Base-by-base conservation (phyloP, 2,797 vertebrate species). In the Danio kyathit region DNA sequence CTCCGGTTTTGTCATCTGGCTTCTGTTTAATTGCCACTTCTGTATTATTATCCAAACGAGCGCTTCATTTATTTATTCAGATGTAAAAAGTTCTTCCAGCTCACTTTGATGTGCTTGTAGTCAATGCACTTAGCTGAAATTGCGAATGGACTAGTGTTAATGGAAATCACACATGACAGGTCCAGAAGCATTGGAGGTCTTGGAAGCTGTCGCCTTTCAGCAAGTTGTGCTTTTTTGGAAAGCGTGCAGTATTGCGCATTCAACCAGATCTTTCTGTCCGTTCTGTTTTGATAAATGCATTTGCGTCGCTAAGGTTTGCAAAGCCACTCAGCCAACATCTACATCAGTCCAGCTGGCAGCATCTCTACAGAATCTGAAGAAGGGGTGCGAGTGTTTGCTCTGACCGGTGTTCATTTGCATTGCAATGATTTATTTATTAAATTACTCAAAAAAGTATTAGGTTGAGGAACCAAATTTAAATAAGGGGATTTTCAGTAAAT, bases 41-140 rank as follows among this genome's bases (percentile, higher is more conserved):
- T 29, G 48, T 43, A 73, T 77, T 71, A 79, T 59, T 43, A 57
- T 38, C 4, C 12, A 63, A 72, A 60, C 59, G 3, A 64, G 19
- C 13, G 60, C 41, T 72, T 76, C 19, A 76, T 75, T 64, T 61
- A 14, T 60, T 79, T 79, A 51, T 70, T 79, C 56, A 70, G 40
- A 71, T 79, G 44, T 49, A 14, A 60, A 69, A 40, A 21, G 40
- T 78, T 19, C 13, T 48, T 43, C 65, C 69, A 59, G 54, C 54
- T 60, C 76, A 43, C 44, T 52, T 79, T 54, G 57, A 79, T 79
- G 57, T 79, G 57, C 40, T 29, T 29, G 43, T 60, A n/a, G 69
- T 63, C 57, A 52, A 51, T 71, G 77, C 40, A 54, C 49, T 76
- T 21, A 74, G 72, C 21, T 56, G 40, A 66, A 66, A 21, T 6